Conservation (phyloP, 2,797 vertebrate genomes). For the Melanotaenia pygmaea region DNA sequence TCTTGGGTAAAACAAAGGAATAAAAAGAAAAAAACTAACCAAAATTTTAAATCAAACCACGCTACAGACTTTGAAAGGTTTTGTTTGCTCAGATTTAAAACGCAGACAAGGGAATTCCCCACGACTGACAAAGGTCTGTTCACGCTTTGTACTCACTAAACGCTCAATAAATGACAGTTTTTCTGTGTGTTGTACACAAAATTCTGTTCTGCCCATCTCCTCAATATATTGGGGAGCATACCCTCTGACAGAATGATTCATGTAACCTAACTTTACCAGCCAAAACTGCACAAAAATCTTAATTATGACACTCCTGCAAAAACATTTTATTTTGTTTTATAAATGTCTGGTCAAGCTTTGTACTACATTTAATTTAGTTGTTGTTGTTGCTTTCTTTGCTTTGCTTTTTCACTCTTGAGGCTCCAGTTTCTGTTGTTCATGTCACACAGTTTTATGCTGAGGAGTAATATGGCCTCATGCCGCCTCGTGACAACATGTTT, state of each 20-base stretch:
- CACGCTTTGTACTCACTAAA: slow-evolving; percentile 10
- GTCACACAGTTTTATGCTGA: slow-evolving; percentile 11
- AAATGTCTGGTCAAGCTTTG: not conserved
- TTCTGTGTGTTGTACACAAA: not conserved
- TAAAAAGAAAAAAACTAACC: not conserved
- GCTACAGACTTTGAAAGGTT: not conserved
- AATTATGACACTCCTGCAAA: not conserved
- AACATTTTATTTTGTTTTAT: not conserved
- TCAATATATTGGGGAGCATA: not conserved
- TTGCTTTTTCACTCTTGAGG: not conserved
- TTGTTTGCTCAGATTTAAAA: slow-evolving; percentile 1
- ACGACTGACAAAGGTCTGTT: slow-evolving; percentile 31
- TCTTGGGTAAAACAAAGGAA: not conserved
- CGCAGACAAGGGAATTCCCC: slow-evolving; percentile 48
- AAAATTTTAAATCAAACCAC: not conserved
- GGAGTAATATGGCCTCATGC: slow-evolving; percentile 1
- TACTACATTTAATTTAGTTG: not conserved
- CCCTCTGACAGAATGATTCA: not conserved
- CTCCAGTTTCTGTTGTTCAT: not conserved
- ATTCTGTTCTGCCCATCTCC: not conserved
- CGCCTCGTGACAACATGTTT: slow-evolving; percentile 46
- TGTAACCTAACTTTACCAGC: not conserved
- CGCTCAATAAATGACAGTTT: slow-evolving; percentile 17
- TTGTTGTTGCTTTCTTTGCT: not conserved
- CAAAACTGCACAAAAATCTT: not conserved